Conservation (phyloP, 92 coral and sea anemone genomes). For the Plumapathes pennacea region DNA sequence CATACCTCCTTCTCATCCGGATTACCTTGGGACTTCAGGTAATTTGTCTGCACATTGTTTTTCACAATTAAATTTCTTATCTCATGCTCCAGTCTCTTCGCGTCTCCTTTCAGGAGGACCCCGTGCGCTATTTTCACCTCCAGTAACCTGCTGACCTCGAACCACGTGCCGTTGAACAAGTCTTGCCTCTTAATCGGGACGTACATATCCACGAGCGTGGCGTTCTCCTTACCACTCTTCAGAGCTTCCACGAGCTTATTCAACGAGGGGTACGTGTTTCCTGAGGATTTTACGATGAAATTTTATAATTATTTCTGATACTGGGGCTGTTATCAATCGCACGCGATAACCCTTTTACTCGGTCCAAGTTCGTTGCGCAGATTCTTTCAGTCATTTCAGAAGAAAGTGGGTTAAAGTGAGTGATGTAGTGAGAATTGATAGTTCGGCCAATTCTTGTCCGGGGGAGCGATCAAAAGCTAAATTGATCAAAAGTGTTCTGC, state of each 20-base stretch:
- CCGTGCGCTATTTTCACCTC: constrained; percentile 18
- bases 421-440: no score
- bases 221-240: constrained; percentile 4
- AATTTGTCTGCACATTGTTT: constrained; percentile 14
- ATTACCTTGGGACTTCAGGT: no score
- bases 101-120: constrained; percentile 16
- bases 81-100: constrained; percentile 9
- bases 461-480: no score
- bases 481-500: no score
- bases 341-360: no score
- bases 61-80: not conserved
- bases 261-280: constrained; percentile 3
- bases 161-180: constrained; percentile 36
- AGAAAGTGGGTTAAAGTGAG: no score
- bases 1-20: no score
- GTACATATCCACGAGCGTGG: constrained; percentile 24
- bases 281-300: not conserved
- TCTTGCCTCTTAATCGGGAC: constrained; percentile 19
- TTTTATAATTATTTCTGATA: not conserved
- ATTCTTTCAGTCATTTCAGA: no score
- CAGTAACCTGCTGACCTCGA: constrained; percentile 12
- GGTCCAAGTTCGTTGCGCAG: no score
- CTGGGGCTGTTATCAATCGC: not conserved
- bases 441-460: not conserved
- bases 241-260: constrained; percentile 17